Conservation (phyloP, 2,888 invertebrate species). For the Pantelozetes paolii region DNA sequence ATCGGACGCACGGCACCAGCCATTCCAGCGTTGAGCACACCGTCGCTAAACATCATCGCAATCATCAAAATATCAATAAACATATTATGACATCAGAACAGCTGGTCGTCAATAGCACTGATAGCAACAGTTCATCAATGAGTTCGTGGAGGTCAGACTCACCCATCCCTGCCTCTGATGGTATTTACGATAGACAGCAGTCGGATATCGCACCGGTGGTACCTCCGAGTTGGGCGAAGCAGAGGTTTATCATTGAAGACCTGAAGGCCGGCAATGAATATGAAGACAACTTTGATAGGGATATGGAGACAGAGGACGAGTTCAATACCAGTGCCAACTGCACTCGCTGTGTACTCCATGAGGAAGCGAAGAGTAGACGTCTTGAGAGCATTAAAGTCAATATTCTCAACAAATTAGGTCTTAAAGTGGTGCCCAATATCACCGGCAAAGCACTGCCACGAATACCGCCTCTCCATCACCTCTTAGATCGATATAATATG, state of each 20-base stretch:
- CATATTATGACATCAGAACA: not conserved
- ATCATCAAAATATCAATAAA: conserved; percentile 11
- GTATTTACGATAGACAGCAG: too few relatives aligned
- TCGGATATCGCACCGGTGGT: not conserved
- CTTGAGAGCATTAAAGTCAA: conserved; percentile 61
- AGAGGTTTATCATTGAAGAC: not conserved
- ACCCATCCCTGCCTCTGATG: not conserved
- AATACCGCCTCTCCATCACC: conserved; percentile 56
- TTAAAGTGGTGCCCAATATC: conserved; percentile 62
- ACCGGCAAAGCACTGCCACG: conserved; percentile 59
- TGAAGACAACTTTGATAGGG: not conserved
- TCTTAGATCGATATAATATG: conserved; percentile 56
- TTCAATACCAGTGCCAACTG: conserved; percentile 40
- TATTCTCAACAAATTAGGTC: conserved; percentile 60
- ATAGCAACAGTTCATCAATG: not conserved
- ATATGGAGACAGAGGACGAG: not conserved
- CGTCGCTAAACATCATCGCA: not conserved
- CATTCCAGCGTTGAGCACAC: not conserved
- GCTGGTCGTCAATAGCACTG: not conserved
- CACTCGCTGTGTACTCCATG: conserved; percentile 51
- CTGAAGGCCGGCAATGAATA: not conserved
- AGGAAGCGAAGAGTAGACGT: conserved; percentile 59
- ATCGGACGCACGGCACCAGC: conserved; percentile 8
- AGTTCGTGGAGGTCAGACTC: conserved; percentile 8
- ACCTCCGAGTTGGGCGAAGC: conserved; percentile 5